Base-by-base conservation (phyloP, 1,140 invertebrate species). In the Lordiphosa clarofinis region DNA sequence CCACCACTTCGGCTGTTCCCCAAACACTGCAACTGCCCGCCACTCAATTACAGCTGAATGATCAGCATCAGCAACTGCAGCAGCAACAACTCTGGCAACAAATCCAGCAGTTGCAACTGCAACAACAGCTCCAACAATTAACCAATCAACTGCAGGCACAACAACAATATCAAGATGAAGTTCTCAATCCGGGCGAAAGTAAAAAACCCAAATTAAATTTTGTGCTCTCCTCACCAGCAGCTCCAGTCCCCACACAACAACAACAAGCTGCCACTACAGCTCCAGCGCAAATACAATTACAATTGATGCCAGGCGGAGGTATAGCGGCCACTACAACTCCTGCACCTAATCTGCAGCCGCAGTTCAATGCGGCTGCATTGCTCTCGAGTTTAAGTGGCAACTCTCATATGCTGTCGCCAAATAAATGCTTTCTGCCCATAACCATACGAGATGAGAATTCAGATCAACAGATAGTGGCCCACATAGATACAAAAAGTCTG, bases 201-300 rank as follows among this genome's bases (percentile, higher is more conserved):
- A 90, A 90, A 40, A 89, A 90, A 47, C 90, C 90, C 1, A 91
- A 91, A 82, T 72, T 88, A 0, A 89, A 89, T 62, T 86, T 89
- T 28, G 75, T 89, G 9, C 39, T 89, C 0, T 75, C 88, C 0
- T 70, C 87, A 8, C 71, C 56, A 24, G 58, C 46, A 19, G 56
- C 3, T 19, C 19, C 62, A 19, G 9, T 33, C 15, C 19, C 38
- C 38, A 15, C 69, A 19, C 19, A 19, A 3, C 19, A 19, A 24
- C 21, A 24, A 24, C 21, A 24, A 37, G 28, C 48, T 43, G 35
- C 43, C 9, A 58, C 31, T 6, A 21, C 57, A 19, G 58, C 54
- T 37, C 79, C 81, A 66, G 72, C 61, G 4, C 88, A 89, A 61
- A 86, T 84, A 7, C 90, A 91, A 64, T 65, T 88, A 21, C 89